Conservation (phyloP, 1,140 invertebrate species). For the Atta colombica region DNA sequence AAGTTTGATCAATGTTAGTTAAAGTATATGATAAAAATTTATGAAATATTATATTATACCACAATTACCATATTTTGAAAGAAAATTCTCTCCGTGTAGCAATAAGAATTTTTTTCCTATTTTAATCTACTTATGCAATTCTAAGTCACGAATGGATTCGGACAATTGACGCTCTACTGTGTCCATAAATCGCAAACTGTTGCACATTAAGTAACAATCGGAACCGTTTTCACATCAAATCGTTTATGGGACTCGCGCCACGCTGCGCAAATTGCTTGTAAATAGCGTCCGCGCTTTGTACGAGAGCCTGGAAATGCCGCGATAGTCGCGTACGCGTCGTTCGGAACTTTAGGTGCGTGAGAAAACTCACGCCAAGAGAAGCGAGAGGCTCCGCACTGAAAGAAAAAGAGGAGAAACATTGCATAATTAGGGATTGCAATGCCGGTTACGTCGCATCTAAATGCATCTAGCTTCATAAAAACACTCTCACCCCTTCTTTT, state of each 20-base stretch:
- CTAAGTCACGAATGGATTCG: background rate
- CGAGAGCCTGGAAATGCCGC: conserved; percentile 60
- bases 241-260: conserved; percentile 33
- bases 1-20: too few species aligned
- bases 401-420: conserved; percentile 72
- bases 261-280: conserved; percentile 25
- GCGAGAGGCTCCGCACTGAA: conserved; percentile 37
- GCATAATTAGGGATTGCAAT: conserved; percentile 82
- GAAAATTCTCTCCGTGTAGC: too few species aligned
- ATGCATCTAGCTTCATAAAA: conserved; percentile 63
- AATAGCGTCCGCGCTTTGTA: conserved; percentile 44
- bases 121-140: background rate
- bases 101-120: background rate
- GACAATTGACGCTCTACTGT: background rate
- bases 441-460: conserved; percentile 69
- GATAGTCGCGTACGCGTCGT: conserved; percentile 51
- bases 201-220: conserved; percentile 6
- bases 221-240: conserved; percentile 31
- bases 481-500: conserved; percentile 29
- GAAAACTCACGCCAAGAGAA: conserved; percentile 73
- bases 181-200: background rate
- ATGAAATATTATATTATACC: too few species aligned
- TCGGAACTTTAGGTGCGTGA: conserved; percentile 79
- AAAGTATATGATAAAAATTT: too few species aligned
- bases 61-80: too few species aligned